phyloP scores from a whole-genome alignment of 2,113 vertebrate species.

The Lepisosteus osseus region DNA sequence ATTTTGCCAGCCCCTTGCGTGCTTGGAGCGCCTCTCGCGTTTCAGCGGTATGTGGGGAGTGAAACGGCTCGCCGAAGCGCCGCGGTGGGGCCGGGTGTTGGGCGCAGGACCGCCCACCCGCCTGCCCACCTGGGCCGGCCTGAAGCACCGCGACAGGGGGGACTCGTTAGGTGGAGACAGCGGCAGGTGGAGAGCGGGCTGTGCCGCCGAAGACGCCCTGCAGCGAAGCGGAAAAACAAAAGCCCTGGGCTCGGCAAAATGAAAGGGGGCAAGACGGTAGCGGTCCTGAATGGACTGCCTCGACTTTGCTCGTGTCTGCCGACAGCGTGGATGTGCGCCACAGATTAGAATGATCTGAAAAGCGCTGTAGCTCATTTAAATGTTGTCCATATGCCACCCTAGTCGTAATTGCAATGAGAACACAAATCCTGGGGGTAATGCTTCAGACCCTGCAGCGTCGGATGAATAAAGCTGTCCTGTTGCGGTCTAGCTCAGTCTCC shows the following conservation, averaged over 20 bases:
- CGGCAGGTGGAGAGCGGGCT: not conserved
- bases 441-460: not conserved
- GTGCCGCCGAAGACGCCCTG: not conserved
- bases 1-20: not conserved
- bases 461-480: not conserved
- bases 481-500: not conserved
- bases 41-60: not conserved
- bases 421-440: not conserved
- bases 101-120: too few species aligned
- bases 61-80: not conserved
- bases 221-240: not conserved
- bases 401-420: not conserved
- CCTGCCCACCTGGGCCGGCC: too few species aligned
- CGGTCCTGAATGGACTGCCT: not conserved
- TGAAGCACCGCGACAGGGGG: too few species aligned
- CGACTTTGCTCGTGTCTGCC: not conserved
- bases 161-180: not conserved
- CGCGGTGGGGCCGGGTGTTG: too few species aligned
- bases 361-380: not conserved
- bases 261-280: not conserved
- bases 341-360: slow-evolving; percentile 1
- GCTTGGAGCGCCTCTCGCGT: not conserved
- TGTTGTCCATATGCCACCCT: slow-evolving; percentile 1
- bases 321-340: not conserved
- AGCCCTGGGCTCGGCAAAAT: not conserved